Base-by-base conservation (phyloP, 2,888 invertebrate genomes). In the Endomychus coccineus region DNA sequence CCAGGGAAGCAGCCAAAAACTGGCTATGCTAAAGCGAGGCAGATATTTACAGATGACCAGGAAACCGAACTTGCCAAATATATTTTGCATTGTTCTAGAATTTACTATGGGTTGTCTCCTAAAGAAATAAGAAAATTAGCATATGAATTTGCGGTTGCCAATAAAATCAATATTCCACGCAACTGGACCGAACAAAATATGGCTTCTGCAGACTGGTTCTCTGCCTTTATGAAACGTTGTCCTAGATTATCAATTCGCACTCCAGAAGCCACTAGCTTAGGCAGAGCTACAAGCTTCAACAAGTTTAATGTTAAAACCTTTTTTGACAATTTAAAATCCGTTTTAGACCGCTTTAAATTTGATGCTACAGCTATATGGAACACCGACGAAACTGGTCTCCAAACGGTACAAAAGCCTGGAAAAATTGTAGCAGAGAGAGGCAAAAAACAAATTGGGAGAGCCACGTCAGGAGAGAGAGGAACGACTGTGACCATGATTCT, bases 271-370 rank as follows among this genome's bases (percentile, higher is more conserved):
- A 43, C 40, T 29, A 44, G 40, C 31, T 37, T 44, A 30, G 37
- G 42, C 32, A 40, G 40, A 16, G 36, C 36, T 32, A 44, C 44
- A 32, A 22, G 34, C 25, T 43, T 44, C 37, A 40, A 34, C 40
- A 27, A 19, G n/a, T n/a, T n/a, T n/a, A n/a, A n/a, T 25, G 40
- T 36, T 3, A 29, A 29, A 19, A n/a, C 27, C 12, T 43, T 42
- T 41, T 42, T 27, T 34, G 17, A 27, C 12, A 34, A 39, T 16
- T 34, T 39, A 12, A 28, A 15, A 10, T 21, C 17, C 9, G 39
- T 39, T 4, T 27, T 27, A 29, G 39, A 39, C 16, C 25, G 12
- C 15, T 34, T 19, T 27, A 10, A 21, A 27, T 39, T n/a, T n/a
- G n/a, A n/a, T n/a, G n/a, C 37, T 7, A 24, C 37, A 4, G 4